phyloP scores from a whole-genome alignment of 2,888 invertebrate genomes.

The Nomada goodeniana region DNA sequence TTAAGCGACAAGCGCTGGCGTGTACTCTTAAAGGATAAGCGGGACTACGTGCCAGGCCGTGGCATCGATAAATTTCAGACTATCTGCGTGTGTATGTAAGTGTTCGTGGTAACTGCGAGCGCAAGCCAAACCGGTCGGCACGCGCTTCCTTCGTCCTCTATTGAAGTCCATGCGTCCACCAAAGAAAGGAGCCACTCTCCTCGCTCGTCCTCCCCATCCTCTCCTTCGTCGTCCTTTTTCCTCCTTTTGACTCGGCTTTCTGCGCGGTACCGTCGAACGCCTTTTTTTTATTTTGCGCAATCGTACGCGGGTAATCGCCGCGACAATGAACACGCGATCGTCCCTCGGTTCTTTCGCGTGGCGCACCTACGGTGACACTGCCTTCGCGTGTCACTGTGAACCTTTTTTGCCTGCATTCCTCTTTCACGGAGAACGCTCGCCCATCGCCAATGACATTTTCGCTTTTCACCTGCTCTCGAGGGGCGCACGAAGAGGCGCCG shows the following conservation, averaged over 20 bases:
- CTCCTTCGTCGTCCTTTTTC: not conserved
- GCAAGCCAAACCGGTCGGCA: slow-evolving; percentile 81
- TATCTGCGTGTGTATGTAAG: slow-evolving; percentile 58
- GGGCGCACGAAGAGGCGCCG: not conserved
- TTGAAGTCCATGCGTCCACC: slow-evolving; percentile 42
- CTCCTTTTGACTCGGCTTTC: not conserved
- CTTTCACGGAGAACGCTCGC: not conserved
- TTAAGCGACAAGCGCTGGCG: slow-evolving; percentile 55
- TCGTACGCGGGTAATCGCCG: slow-evolving; percentile 31
- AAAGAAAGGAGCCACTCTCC: slow-evolving; percentile 43
- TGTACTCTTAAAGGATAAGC: slow-evolving; percentile 50
- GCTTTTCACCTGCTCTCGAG: not conserved
- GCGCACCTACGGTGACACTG: slow-evolving; percentile 30
- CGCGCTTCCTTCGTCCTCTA: slow-evolving; percentile 71
- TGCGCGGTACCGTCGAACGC: not conserved
- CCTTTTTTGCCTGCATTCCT: not conserved
- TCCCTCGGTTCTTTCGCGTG: slow-evolving; percentile 2
- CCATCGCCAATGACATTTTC: slow-evolving; percentile 12
- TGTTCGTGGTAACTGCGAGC: slow-evolving; percentile 71
- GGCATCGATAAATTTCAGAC: slow-evolving; percentile 73
- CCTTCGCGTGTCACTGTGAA: not conserved
- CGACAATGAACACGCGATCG: slow-evolving; percentile 38
- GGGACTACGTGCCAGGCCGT: slow-evolving; percentile 51
- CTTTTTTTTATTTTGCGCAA: slow-evolving; percentile 31
- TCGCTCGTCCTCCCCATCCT: slow-evolving; percentile 1